phyloP scores from a whole-genome alignment of 1,140 invertebrate species.

The Anastatus disparis region DNA sequence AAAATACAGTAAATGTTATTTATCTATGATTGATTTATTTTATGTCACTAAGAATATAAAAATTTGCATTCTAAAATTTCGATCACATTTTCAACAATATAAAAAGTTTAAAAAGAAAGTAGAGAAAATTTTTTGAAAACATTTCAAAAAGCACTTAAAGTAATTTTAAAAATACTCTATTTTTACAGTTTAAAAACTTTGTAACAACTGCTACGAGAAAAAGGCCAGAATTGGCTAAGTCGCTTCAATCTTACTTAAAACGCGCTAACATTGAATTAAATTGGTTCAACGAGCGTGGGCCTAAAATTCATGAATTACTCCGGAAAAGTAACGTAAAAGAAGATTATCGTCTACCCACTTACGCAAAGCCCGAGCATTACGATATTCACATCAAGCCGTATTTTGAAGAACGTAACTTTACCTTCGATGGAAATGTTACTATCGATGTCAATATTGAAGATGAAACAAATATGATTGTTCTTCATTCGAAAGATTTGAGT shows the following conservation, averaged over 20 bases:
- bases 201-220: neutral
- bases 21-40: too few relatives aligned
- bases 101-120: too few relatives aligned
- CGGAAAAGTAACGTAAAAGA: constrained; percentile 34
- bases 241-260: constrained; percentile 14
- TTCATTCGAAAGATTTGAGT: constrained; percentile 50
- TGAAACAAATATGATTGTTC: constrained; percentile 44
- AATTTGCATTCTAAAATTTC: neutral
- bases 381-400: constrained; percentile 50
- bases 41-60: too few relatives aligned
- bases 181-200: constrained; percentile 45
- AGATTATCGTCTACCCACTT: constrained; percentile 52
- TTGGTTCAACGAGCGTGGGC: constrained; percentile 47
- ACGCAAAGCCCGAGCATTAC: constrained; percentile 50
- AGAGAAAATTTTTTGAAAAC: too few relatives aligned
- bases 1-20: too few relatives aligned
- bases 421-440: constrained; percentile 50
- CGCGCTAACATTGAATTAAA: constrained; percentile 41
- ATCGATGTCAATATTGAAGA: constrained; percentile 46
- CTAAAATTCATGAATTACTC: constrained; percentile 46
- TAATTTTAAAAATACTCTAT: neutral
- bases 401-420: constrained; percentile 50
- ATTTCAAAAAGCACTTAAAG: too few relatives aligned
- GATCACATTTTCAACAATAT: too few relatives aligned
- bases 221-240: constrained; percentile 6